These are phyloP conservation scores for Stenurella melanura DNA, from an alignment of 2,888 invertebrate species.

Conservation along the genomic window DNA sequence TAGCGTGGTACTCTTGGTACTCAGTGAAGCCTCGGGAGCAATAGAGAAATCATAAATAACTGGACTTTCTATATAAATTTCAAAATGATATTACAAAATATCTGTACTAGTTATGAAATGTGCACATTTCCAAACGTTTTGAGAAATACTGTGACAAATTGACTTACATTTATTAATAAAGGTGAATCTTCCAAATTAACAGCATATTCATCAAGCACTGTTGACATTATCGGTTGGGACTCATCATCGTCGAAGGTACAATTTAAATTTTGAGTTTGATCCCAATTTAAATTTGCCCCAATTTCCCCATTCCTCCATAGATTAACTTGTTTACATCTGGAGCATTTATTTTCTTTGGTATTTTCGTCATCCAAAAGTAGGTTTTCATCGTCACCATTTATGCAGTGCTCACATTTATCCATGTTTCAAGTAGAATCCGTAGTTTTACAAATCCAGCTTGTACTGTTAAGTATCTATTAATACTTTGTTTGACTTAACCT, in stretches of 20 bases:
- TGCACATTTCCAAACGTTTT: conserved; percentile 5
- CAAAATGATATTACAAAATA: neutral
- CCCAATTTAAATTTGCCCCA: conserved; percentile 39
- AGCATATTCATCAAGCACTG: conserved; percentile 58
- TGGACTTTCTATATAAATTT: neutral
- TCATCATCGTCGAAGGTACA: conserved; percentile 38
- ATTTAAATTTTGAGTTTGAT: conserved; percentile 17
- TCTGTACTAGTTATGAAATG: conserved; percentile 4
- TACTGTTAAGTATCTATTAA: neutral
- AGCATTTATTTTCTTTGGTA: conserved; percentile 54
- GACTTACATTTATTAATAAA: conserved; percentile 68
- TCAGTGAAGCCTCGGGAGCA: no score
- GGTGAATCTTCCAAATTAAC: conserved; percentile 70
- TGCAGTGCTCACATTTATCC: conserved; percentile 47
- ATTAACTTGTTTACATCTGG: conserved; percentile 50
- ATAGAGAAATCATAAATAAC: no score
- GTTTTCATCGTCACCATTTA: conserved; percentile 63
- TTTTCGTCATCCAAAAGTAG: conserved; percentile 70
- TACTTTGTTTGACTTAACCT: conserved; percentile 34
- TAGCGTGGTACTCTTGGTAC: no score
- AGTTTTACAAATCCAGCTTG: conserved; percentile 5
- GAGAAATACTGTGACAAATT: neutral
- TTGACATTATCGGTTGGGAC: conserved; percentile 43
- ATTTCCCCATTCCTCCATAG: conserved; percentile 44
- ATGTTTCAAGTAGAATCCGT: conserved; percentile 31